These are phyloP conservation scores for Holothuria glaberrima DNA, from an alignment of 35 echinoderm and acorn worm species.

Conservation along the genomic window DNA sequence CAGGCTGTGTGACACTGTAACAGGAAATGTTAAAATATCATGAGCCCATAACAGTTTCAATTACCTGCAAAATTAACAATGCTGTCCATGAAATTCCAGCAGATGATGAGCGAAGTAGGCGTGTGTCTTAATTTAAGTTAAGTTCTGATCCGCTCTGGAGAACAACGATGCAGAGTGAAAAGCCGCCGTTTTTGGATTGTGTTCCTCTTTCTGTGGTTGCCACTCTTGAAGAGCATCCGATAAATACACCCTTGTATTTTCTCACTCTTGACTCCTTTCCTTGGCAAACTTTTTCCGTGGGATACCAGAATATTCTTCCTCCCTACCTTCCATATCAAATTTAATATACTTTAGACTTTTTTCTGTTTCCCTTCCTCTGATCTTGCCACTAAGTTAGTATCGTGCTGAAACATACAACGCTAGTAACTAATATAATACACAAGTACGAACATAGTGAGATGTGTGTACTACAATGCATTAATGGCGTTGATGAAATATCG, in stretches of 20 bases:
- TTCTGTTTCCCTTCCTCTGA: neutral
- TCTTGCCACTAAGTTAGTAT: neutral
- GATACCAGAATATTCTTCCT: neutral
- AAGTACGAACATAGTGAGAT: too few species aligned
- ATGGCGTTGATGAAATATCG: too few species aligned
- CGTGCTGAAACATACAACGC: neutral
- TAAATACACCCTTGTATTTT: slow-evolving; percentile 3
- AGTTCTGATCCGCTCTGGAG: neutral
- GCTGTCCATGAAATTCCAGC: neutral
- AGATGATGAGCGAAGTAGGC: neutral
- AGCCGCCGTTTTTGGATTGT: neutral
- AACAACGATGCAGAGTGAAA: slow-evolving; percentile 16
- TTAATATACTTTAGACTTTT: neutral
- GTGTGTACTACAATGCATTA: too few species aligned
- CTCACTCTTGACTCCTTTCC: neutral
- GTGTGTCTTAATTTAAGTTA: neutral
- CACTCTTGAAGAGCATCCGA: neutral
- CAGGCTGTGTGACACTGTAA: too few species aligned
- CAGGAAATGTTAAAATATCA: too few species aligned
- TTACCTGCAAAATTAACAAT: neutral
- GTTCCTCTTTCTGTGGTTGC: neutral
- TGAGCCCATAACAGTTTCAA: too few species aligned
- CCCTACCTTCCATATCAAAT: neutral
- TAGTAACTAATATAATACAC: too few species aligned
- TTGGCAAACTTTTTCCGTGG: neutral